A percentile compares a stretch with the other conserved stretches of the same genome.
Conservation (phyloP, 2,888 invertebrate species). For the Tenthredo notha region DNA sequence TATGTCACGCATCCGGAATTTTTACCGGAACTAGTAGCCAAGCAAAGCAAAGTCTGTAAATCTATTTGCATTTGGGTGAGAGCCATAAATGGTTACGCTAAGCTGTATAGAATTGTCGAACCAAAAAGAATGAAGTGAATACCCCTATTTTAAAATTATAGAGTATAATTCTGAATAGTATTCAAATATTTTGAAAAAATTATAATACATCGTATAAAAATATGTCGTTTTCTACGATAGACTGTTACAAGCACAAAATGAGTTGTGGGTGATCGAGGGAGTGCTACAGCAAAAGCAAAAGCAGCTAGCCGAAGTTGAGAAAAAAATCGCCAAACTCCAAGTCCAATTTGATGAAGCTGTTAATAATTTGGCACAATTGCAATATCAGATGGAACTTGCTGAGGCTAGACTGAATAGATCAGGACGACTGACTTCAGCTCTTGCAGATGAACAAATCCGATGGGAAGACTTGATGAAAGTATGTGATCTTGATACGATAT, state of each 20-base stretch:
- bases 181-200: background rate
- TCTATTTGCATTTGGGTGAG: constrained; percentile 96
- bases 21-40: constrained; percentile 90
- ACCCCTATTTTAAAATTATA: constrained; percentile 3
- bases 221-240: constrained; percentile 57
- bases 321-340: constrained; percentile 81
- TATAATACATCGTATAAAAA: background rate
- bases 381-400: constrained; percentile 88
- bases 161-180: background rate
- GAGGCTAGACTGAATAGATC: constrained; percentile 90
- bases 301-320: constrained; percentile 90
- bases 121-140: constrained; percentile 90
- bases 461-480: constrained; percentile 90
- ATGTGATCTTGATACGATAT: constrained; percentile 52
- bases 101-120: constrained; percentile 92
- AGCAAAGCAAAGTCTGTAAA: constrained; percentile 92
- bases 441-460: constrained; percentile 91
- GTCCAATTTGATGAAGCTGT: constrained; percentile 86
- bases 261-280: constrained; percentile 88
- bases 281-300: constrained; percentile 89
- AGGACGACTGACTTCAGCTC: constrained; percentile 90
- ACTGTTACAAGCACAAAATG: constrained; percentile 83
- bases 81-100: constrained; percentile 94
- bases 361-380: constrained; percentile 87
- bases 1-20: constrained; percentile 94